Conservation (phyloP, 2,113 vertebrate genomes). For the Platysteira castanea region DNA sequence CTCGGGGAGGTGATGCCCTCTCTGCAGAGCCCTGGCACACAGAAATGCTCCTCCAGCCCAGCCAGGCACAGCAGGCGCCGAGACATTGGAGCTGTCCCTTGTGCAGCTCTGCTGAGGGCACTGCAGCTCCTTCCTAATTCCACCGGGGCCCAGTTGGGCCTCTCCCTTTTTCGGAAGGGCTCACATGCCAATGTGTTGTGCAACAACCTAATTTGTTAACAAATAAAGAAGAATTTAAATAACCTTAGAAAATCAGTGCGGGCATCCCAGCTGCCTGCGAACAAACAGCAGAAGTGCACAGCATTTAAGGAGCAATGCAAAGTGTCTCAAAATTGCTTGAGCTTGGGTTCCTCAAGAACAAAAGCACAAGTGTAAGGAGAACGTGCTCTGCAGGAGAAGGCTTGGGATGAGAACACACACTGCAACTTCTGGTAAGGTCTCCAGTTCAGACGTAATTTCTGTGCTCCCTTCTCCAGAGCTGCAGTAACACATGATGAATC, state of each 20-base stretch:
- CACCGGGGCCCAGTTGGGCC: background rate
- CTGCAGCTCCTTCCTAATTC: background rate
- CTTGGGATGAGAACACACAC: background rate
- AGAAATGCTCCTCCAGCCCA: background rate
- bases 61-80: background rate
- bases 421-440: background rate
- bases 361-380: background rate
- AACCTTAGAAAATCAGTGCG: background rate
- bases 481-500: background rate
- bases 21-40: background rate
- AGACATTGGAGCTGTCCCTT: background rate
- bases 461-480: background rate
- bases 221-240: constrained; percentile 34
- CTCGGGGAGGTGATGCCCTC: background rate
- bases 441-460: background rate
- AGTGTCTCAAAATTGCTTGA: background rate
- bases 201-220: constrained; percentile 21
- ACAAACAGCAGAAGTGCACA: constrained; percentile 3
- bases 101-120: background rate
- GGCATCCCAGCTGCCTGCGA: background rate
- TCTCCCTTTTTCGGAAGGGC: constrained; percentile 18
- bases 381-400: background rate
- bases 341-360: background rate
- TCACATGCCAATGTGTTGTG: constrained; percentile 46
- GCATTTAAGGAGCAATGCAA: background rate